These are phyloP conservation scores for Prorops nasuta DNA, from an alignment of 1,140 invertebrate genomes.

Conservation along the genomic window DNA sequence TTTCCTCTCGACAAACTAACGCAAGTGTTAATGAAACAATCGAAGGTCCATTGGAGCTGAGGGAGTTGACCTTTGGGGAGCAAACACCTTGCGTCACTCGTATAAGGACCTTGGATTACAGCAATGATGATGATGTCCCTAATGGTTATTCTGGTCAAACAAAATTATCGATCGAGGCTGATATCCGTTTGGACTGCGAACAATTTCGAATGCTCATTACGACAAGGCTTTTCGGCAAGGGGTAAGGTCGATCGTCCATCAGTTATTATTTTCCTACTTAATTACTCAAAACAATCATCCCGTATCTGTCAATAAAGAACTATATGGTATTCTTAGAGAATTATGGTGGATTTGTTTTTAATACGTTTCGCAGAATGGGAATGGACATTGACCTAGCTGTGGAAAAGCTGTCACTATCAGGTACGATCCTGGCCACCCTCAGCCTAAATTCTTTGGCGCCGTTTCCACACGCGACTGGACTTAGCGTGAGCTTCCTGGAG, in stretches of 20 bases:
- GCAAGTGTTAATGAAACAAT: background rate
- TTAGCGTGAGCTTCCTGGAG: constrained; percentile 57
- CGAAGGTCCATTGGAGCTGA: constrained; percentile 43
- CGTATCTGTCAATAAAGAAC: too few relatives aligned
- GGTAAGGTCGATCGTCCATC: constrained; percentile 42
- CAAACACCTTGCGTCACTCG: constrained; percentile 51
- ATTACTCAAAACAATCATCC: too few relatives aligned
- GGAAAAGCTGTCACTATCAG: constrained; percentile 56
- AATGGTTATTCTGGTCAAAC: constrained; percentile 24
- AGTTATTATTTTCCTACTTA: too few relatives aligned
- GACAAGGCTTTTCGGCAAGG: constrained; percentile 55
- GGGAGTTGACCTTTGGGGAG: constrained; percentile 49
- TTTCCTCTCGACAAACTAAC: background rate
- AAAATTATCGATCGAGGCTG: constrained; percentile 56
- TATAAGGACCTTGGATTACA: constrained; percentile 45
- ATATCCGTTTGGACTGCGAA: constrained; percentile 55
- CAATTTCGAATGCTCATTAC: constrained; percentile 60
- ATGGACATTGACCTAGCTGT: constrained; percentile 55
- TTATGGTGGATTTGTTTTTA: too few relatives aligned
- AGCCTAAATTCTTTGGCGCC: constrained; percentile 56
- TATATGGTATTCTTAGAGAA: too few relatives aligned
- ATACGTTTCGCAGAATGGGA: constrained; percentile 39
- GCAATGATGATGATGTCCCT: constrained; percentile 33
- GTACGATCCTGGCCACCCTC: constrained; percentile 53
- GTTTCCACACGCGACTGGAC: constrained; percentile 59